Percentiles rank a stretch among this genome's conserved stretches.
phyloP scores from a whole-genome alignment of 1,140 invertebrate species.

The Mylabris phalerata region DNA sequence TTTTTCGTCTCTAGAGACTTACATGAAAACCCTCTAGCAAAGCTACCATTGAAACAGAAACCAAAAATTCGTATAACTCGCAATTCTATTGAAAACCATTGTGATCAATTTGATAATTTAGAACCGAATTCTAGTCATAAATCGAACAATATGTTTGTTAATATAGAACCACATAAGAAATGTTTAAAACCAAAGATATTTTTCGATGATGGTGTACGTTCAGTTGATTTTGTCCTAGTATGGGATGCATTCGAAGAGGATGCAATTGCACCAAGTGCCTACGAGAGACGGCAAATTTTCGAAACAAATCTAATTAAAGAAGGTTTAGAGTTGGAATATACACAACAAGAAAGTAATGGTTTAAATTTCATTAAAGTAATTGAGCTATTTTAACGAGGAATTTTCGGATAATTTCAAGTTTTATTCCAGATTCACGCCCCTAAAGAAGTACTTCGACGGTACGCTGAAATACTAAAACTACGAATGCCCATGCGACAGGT shows the following conservation, averaged over 20 bases:
- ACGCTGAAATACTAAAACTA: constrained; percentile 89
- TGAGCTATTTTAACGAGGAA: background rate
- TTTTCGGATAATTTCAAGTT: background rate
- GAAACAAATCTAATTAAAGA: constrained; percentile 60
- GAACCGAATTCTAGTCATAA: constrained; percentile 16
- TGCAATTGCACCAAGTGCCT: constrained; percentile 40
- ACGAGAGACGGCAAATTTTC: constrained; percentile 50
- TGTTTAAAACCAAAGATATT: constrained; percentile 50
- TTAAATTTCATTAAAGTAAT: constrained; percentile 62
- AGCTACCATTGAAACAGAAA: background rate
- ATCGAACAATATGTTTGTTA: constrained; percentile 11
- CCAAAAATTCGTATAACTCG: constrained; percentile 9
- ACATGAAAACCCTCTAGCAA: too few relatives aligned
- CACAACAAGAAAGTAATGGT: constrained; percentile 52
- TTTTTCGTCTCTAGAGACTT: too few relatives aligned
- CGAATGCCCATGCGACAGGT: constrained; percentile 92
- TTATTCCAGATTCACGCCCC: constrained; percentile 73
- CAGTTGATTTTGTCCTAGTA: constrained; percentile 72
- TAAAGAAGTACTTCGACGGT: constrained; percentile 73
- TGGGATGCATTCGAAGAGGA: constrained; percentile 55
- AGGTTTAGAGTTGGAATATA: constrained; percentile 61
- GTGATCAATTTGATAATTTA: background rate
- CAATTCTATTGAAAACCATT: constrained; percentile 12
- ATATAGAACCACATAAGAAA: constrained; percentile 7
- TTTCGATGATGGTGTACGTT: constrained; percentile 59